Base-by-base conservation (phyloP, 2,888 invertebrate genomes). In the Eilema sororculum region DNA sequence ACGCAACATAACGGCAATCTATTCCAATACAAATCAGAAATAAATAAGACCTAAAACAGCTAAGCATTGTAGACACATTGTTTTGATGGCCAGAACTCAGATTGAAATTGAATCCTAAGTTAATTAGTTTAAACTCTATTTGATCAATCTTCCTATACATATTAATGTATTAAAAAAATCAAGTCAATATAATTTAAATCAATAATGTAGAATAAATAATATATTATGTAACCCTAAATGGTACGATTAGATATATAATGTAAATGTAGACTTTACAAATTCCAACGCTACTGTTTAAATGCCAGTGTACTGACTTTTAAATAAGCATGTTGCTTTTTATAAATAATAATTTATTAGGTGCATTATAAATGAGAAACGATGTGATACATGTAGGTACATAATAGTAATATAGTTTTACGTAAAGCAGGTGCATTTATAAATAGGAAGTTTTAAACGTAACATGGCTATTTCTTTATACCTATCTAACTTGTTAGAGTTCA, bases 391-490 rank as follows among this genome's bases (percentile, higher is more conserved):
- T n/a, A 20, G 8, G 9, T 9, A n/a, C 20, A 46, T 46, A 13
- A 46, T 46, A 46, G 0, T 1, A 6, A 8, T 78, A 80, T 77
- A 75, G 66, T 74, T 83, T 76, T 85, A 84, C 82, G 82, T 77
- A 85, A 84, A 86, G 89, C 90, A 90, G 90, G 90, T 91, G 90
- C 89, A 83, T 86, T 87, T 87, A 87, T 87, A 89, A 91, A 89
- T 87, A 84, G 80, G 78, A 84, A 84, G 83, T 76, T 85, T 71
- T 82, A 78, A 85, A 86, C 82, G 79, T 84, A 80, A 90, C 90
- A 89, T 85, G 89, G 82, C 84, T 87, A 89, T 91, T 92, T 90
- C 92, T 91, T 90, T 91, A 91, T 91, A 89, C 91, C 89, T 90
- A 89, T 91, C 89, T 90, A 91, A 92, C 92, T 90, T 91, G 91